Percentiles rank a stretch among this genome's conserved stretches.
phyloP scores from a whole-genome alignment of 2,888 invertebrate genomes.

The Euphydryas editha region DNA sequence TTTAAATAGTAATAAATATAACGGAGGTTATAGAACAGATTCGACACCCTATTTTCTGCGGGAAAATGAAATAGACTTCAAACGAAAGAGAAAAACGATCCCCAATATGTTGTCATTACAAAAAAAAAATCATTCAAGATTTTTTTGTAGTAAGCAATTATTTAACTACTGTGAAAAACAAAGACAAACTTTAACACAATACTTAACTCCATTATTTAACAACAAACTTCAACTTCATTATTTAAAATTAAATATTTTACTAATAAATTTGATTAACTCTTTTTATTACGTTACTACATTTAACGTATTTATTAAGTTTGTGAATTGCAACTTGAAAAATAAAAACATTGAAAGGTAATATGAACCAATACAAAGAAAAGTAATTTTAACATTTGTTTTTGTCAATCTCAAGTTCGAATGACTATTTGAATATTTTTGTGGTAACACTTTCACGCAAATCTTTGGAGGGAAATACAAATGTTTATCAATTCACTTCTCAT shows the following conservation, averaged over 20 bases:
- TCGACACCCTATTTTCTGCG: slow-evolving; percentile 85
- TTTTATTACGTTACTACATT: too few relatives aligned
- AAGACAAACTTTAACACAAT: too few relatives aligned
- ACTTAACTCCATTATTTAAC: too few relatives aligned
- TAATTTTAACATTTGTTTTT: too few relatives aligned
- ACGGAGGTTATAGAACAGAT: slow-evolving; percentile 82
- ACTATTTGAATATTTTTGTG: slow-evolving; percentile 14
- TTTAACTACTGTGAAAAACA: too few relatives aligned
- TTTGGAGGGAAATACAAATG: slow-evolving; percentile 42
- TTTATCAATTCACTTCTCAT: slow-evolving; percentile 7
- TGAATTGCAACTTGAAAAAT: too few relatives aligned
- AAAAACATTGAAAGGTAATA: too few relatives aligned
- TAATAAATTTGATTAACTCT: too few relatives aligned
- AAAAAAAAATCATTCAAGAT: slow-evolving; percentile 49
- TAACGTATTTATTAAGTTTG: too few relatives aligned
- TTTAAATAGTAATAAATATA: slow-evolving; percentile 81
- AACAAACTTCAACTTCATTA: too few relatives aligned
- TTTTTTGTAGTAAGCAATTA: background rate
- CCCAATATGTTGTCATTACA: slow-evolving; percentile 65
- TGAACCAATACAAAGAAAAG: too few relatives aligned
- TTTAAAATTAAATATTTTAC: background rate
- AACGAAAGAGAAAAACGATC: slow-evolving; percentile 77
- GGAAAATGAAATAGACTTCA: slow-evolving; percentile 80
- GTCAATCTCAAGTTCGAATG: slow-evolving; percentile 1
- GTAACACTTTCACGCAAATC: slow-evolving; percentile 30